A percentile compares a stretch with the other conserved stretches of the same genome.
These are phyloP conservation scores for Rosalia funebris DNA, from an alignment of 2,888 invertebrate genomes.

Conservation along the genomic window DNA sequence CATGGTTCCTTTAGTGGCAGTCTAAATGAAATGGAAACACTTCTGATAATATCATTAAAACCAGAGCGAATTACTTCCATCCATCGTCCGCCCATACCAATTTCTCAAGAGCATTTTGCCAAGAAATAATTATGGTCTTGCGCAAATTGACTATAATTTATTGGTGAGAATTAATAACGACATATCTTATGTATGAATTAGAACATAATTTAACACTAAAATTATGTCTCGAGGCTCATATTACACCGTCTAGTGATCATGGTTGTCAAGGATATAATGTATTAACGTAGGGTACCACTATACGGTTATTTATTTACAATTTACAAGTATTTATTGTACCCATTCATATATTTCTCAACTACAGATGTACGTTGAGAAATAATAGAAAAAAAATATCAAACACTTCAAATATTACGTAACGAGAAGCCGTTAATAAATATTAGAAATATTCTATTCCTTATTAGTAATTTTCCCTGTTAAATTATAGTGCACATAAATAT, in stretches of 20 bases:
- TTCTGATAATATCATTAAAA: too few relatives aligned
- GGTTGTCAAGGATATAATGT: conserved; percentile 50
- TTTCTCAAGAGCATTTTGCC: background rate
- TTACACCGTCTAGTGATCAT: conserved; percentile 53
- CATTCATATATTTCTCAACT: conserved; percentile 18
- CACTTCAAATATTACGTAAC: too few relatives aligned
- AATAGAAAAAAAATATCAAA: too few relatives aligned
- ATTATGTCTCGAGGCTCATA: conserved; percentile 42
- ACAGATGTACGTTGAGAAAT: conserved; percentile 7
- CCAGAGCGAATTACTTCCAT: too few relatives aligned
- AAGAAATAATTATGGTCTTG: background rate
- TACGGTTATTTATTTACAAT: conserved; percentile 12
- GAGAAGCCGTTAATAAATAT: too few relatives aligned
- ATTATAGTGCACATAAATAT: too few relatives aligned
- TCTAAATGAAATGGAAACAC: too few relatives aligned
- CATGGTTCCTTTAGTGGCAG: too few relatives aligned
- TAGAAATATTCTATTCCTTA: too few relatives aligned
- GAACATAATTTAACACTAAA: conserved; percentile 27
- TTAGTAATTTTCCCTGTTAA: too few relatives aligned
- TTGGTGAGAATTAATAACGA: conserved; percentile 2
- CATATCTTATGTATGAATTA: conserved; percentile 14
- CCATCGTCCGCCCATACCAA: too few relatives aligned
- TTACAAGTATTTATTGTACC: conserved; percentile 15
- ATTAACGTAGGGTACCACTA: conserved; percentile 4
- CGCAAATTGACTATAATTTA: conserved; percentile 5